Evolutionary conservation across 2,888 invertebrate genomes (phyloP).

Genomic region (Fragum fragum): DNA sequence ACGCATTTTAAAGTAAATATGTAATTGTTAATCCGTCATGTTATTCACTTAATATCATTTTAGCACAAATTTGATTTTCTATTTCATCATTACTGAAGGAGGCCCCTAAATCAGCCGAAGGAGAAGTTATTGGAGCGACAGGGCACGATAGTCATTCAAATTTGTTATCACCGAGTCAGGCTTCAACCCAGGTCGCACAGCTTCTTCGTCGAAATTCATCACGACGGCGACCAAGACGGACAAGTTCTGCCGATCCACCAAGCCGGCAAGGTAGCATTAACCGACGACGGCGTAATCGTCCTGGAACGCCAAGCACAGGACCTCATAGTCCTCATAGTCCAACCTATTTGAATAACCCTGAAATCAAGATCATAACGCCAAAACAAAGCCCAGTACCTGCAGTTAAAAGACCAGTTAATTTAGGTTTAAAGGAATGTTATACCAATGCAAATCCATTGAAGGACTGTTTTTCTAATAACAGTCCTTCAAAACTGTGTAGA

Average conservation of each 20-base stretch:
- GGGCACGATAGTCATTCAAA: slow-evolving; percentile 42
- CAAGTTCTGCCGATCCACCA: slow-evolving; percentile 55
- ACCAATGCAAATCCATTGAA: slow-evolving; percentile 72
- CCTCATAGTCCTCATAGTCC: slow-evolving; percentile 75
- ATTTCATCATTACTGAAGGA: slow-evolving; percentile 24
- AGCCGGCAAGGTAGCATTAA: slow-evolving; percentile 60
- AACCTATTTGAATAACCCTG: slow-evolving; percentile 64
- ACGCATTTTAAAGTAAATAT: too few relatives aligned
- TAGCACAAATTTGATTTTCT: too few relatives aligned
- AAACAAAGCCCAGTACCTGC: slow-evolving; percentile 69
- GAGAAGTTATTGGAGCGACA: slow-evolving; percentile 40
- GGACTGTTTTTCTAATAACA: slow-evolving; percentile 69
- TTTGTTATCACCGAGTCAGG: slow-evolving; percentile 67
- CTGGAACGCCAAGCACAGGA: slow-evolving; percentile 66
- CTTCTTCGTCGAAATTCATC: slow-evolving; percentile 62
- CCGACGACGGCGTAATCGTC: slow-evolving; percentile 55
- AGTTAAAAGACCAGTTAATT: slow-evolving; percentile 72
- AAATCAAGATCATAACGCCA: slow-evolving; percentile 73
- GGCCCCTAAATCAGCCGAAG: slow-evolving; percentile 32
- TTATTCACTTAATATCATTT: too few relatives aligned
- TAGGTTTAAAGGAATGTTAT: slow-evolving; percentile 76
- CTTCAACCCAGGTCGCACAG: slow-evolving; percentile 61
- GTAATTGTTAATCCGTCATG: too few relatives aligned
- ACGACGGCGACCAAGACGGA: slow-evolving; percentile 46
- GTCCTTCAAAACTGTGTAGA: slow-evolving; percentile 65